Base-by-base conservation (phyloP, 1,140 invertebrate genomes). In the Mercenaria mercenaria region DNA sequence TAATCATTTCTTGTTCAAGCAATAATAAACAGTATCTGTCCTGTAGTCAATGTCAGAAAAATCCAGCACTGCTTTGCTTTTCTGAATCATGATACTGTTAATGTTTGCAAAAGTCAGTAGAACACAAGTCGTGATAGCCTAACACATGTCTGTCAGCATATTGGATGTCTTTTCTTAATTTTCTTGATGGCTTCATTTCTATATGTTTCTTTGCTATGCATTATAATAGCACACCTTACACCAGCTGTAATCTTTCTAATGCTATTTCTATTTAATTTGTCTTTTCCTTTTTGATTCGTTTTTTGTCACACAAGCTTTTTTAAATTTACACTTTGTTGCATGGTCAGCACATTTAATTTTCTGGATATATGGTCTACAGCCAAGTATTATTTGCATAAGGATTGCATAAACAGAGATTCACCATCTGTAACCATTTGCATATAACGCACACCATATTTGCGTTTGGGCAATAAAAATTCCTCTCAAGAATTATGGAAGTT, bases 391-490 rank as follows among this genome's bases (percentile, higher is more conserved):
- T 76, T 94, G 87, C 39, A 87, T 1, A 26, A 96, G 94, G 80
- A 90, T 92, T 13, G 91, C 85, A 82, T 94, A 95, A 1, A 96
- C 95, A 59, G 91, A 95, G 20, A 94, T 95, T 96, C 96, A 20
- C 96, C 95, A 92, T 96, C 96, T 6, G 91, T 95, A 89, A 96
- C 95, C 0, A 96, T 39, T 23, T 72, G 82, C 61, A 85, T 91
- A 87, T 96, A 96, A 37, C 95, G 95, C 3, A 96, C 6, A 1
- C 93, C 91, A 93, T 96, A 91, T 89, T 93, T 93, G 64, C 93
- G 81, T 15, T 96, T 67, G 77, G 94, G 95, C 15, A 67, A 15
- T 52, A 91, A 84, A 92, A 96, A 96, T 26, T 94, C 95, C 90
- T 95, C 90, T 96, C 1, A 47, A 94, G 74, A 47, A 96, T 94